Conservation (phyloP, 2,888 invertebrate species). For the Marasmarcha lunaedactyla region DNA sequence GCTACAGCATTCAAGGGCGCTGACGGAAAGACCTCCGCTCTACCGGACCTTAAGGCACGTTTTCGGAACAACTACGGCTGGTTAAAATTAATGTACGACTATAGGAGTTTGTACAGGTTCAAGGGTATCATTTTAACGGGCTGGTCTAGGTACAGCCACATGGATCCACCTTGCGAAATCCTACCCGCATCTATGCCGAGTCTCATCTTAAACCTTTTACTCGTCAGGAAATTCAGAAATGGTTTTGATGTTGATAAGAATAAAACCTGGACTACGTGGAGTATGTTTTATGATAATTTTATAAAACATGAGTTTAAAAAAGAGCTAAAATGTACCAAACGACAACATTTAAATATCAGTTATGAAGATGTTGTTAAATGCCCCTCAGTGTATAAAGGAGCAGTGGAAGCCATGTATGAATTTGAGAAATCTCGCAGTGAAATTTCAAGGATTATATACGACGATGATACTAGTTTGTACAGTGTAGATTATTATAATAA, state of each 20-base stretch:
- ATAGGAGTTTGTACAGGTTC: constrained; percentile 41
- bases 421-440: too few species aligned
- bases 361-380: too few species aligned
- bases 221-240: constrained; percentile 38
- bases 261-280: too few species aligned
- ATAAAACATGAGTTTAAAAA: too few species aligned
- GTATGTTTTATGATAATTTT: too few species aligned
- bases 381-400: too few species aligned
- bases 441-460: too few species aligned
- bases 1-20: constrained; percentile 90
- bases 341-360: too few species aligned
- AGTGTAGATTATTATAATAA: too few species aligned
- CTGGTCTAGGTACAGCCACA: constrained; percentile 79
- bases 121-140: constrained; percentile 78
- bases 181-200: constrained; percentile 74
- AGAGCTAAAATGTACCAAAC: too few species aligned
- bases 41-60: constrained; percentile 72
- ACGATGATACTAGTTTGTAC: too few species aligned
- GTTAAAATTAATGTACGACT: constrained; percentile 69
- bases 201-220: constrained; percentile 68
- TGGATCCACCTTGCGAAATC: constrained; percentile 74
- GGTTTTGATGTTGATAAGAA: constrained; percentile 11
- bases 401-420: too few species aligned
- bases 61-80: constrained; percentile 80
- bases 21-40: constrained; percentile 58